Evolutionary conservation across 2,113 vertebrate species (phyloP).

Genomic region (Mesocricetus auratus): DNA sequence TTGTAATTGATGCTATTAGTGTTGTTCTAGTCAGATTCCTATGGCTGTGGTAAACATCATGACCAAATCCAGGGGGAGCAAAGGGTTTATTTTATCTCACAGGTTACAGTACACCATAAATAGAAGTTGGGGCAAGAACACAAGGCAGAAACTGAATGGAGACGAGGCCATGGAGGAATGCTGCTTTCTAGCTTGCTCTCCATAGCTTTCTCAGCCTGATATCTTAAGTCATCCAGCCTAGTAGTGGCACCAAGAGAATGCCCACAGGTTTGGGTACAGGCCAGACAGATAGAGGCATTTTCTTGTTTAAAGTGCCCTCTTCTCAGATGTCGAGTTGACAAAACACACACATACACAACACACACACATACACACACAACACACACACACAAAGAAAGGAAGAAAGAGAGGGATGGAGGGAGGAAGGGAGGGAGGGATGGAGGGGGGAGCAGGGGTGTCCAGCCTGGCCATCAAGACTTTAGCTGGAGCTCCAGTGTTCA

Average conservation of each 20-base stretch:
- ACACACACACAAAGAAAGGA: too few relatives aligned
- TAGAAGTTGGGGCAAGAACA: not conserved
- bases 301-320: not conserved
- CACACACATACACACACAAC: too few relatives aligned
- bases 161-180: not conserved
- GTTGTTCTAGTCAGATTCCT: not conserved
- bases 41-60: not conserved
- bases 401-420: too few relatives aligned
- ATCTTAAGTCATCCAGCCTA: not conserved
- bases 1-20: not conserved
- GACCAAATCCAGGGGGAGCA: not conserved
- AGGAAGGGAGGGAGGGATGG: too few relatives aligned
- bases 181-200: not conserved
- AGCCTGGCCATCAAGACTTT: not conserved
- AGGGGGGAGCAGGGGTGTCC: not conserved
- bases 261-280: not conserved
- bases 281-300: not conserved
- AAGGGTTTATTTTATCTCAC: not conserved
- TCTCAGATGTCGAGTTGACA: not conserved
- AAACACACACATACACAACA: not conserved
- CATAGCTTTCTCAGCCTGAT: not conserved
- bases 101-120: not conserved
- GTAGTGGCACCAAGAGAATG: not conserved
- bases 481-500: too few relatives aligned
- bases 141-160: not conserved